These are phyloP conservation scores for Rhynchopsitta pachyrhyncha DNA, from an alignment of 2,113 vertebrate genomes.

Conservation along the genomic window DNA sequence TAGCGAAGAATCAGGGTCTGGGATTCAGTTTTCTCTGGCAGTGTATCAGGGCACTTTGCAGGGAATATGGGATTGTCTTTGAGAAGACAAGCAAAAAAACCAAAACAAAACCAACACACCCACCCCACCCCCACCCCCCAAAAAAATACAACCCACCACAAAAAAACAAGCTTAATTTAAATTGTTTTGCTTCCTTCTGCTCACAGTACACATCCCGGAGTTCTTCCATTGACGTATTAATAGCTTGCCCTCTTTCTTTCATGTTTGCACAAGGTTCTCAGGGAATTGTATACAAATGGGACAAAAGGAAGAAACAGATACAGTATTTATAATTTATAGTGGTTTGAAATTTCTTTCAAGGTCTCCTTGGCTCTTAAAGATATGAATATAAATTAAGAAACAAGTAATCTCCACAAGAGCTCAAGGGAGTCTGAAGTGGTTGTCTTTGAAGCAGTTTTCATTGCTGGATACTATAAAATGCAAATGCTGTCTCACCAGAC, in stretches of 20 bases:
- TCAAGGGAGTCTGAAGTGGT: slow-evolving; percentile 11
- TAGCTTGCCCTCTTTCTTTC: slow-evolving; percentile 66
- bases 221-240: slow-evolving; percentile 67
- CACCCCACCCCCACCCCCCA: too few relatives aligned
- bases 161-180: slow-evolving; percentile 14
- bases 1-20: background rate
- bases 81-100: background rate
- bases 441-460: slow-evolving; percentile 48
- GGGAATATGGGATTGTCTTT: slow-evolving; percentile 15
- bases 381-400: slow-evolving; percentile 79
- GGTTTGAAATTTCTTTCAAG: slow-evolving; percentile 73
- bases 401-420: slow-evolving; percentile 62
- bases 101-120: background rate
- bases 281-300: slow-evolving; percentile 69
- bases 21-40: background rate
- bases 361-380: slow-evolving; percentile 75
- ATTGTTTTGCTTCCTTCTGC: slow-evolving; percentile 31
- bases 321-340: slow-evolving; percentile 77
- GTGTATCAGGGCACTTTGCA: background rate
- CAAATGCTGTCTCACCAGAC: slow-evolving; percentile 10
- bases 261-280: slow-evolving; percentile 70
- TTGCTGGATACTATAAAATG: slow-evolving; percentile 56
- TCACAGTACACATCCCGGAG: background rate
- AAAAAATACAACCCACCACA: background rate
- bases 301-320: slow-evolving; percentile 71